These are phyloP conservation scores for Drosophila eugracilis DNA, from an alignment of 1,140 invertebrate species.

Conservation along the genomic window DNA sequence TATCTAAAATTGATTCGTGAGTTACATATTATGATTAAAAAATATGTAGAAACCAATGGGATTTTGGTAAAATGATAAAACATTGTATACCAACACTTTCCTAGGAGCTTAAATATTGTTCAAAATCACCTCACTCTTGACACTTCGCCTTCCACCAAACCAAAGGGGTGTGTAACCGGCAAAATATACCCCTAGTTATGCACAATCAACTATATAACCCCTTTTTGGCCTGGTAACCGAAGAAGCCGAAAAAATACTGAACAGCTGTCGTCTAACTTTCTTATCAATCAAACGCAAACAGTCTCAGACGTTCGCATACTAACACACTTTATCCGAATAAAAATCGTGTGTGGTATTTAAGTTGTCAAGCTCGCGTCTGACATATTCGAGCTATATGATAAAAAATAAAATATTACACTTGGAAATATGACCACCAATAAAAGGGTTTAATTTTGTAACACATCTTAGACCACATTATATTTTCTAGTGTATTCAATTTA, in stretches of 20 bases:
- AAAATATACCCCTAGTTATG: slow-evolving; percentile 72
- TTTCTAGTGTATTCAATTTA: slow-evolving; percentile 22
- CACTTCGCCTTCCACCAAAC: slow-evolving; percentile 14
- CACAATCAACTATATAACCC: slow-evolving; percentile 41
- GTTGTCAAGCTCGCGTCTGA: slow-evolving; percentile 59
- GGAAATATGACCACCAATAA: slow-evolving; percentile 2
- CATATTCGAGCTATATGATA: slow-evolving; percentile 70
- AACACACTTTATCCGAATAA: slow-evolving; percentile 5
- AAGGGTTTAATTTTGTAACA: background rate
- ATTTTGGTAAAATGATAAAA: too few relatives aligned
- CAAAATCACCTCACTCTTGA: slow-evolving; percentile 34
- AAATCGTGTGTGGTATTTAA: slow-evolving; percentile 54
- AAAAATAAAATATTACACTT: slow-evolving; percentile 39
- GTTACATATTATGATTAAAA: slow-evolving; percentile 12
- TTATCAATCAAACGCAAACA: slow-evolving; percentile 73
- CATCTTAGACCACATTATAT: background rate
- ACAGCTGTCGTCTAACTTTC: slow-evolving; percentile 65
- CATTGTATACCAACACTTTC: too few relatives aligned
- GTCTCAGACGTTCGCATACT: slow-evolving; percentile 18
- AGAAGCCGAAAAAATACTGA: slow-evolving; percentile 27
- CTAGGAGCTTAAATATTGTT: background rate
- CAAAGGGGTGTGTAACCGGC: slow-evolving; percentile 3
- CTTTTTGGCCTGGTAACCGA: slow-evolving; percentile 13
- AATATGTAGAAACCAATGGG: slow-evolving; percentile 4
- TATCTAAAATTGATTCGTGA: slow-evolving; percentile 49